Percentiles rank a stretch among this genome's conserved stretches.
These are phyloP conservation scores for Dendrolimus kikuchii DNA, from an alignment of 1,140 invertebrate genomes.

Conservation along the genomic window DNA sequence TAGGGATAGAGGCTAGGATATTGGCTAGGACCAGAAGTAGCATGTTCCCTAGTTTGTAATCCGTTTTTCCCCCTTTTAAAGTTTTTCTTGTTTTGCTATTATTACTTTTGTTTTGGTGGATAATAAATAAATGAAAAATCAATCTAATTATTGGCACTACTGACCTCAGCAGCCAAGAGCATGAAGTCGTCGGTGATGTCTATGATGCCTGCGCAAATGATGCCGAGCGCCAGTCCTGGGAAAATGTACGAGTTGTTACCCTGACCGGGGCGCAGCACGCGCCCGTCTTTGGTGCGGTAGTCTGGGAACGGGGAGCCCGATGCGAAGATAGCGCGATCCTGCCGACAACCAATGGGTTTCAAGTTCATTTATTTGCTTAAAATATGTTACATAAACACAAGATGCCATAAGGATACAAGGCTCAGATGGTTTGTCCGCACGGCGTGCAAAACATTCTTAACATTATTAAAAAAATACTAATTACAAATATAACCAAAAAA, in stretches of 20 bases:
- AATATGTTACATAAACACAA: too few species aligned
- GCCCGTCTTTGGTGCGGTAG: conserved; percentile 82
- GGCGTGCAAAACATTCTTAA: too few species aligned
- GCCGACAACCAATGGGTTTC: not conserved
- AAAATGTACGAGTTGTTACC: conserved; percentile 99
- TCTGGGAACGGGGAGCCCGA: conserved; percentile 94
- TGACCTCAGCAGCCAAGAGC: conserved; percentile 87
- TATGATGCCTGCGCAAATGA: conserved; percentile 85
- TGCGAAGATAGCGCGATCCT: conserved; percentile 91
- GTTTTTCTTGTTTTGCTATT: too few species aligned
- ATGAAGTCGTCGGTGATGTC: conserved; percentile 92
- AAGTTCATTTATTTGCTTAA: not conserved
- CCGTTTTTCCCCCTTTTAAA: too few species aligned
- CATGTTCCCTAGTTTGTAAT: too few species aligned
- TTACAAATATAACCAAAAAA: too few species aligned
- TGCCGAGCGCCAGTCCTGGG: conserved; percentile 92
- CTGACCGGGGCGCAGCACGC: conserved; percentile 89
- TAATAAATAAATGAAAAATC: conserved; percentile 5
- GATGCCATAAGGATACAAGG: too few species aligned
- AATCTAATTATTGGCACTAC: not conserved
- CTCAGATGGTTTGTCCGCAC: too few species aligned
- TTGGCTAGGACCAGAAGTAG: too few species aligned
- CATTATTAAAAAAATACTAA: too few species aligned
- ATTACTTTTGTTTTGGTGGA: too few species aligned
- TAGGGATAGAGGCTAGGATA: too few species aligned